Base-by-base conservation (phyloP, 1,140 invertebrate genomes). In the Panulirus ornatus region DNA sequence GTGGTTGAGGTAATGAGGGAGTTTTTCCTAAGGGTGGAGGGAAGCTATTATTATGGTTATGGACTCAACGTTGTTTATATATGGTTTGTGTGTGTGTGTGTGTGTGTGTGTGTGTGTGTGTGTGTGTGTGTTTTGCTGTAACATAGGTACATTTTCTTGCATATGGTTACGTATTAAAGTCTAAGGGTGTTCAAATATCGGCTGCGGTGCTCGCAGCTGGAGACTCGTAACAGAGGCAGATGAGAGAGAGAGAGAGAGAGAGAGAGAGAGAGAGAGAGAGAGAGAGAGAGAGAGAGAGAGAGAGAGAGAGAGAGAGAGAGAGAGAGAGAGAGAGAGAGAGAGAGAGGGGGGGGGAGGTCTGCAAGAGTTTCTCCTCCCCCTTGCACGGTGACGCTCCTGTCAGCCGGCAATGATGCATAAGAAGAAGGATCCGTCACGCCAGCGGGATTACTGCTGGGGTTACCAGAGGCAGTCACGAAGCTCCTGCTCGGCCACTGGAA, bases 351-450 rank as follows among this genome's bases (percentile, higher is more conserved):
- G 38, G 3, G 76, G 40, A 30, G n/a, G 75, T 78, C 19, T 14
- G 5, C 27, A 16, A 14, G 51, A 36, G 78, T 58, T 19, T 58
- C 19, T 19, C 54, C 19, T 58, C 19, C 51, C 51, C 22, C 54
- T 22, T 0, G 11, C 19, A 19, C 54, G 14, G 11, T 22, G n/a
- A n/a, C n/a, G n/a, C n/a, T n/a, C n/a, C n/a, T 36, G 78, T 34
- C 78, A 47, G 14, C 76, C 30, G n/a, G 19, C 47, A 58, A 38
- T 81, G 78, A 81, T 81, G 78, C 47, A 58, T 81, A 81, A 58
- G 30, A 58, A 81, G 78, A 81, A 27, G 58, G 30, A 54, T 81
- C 58, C 34, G 78, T 58, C 78, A 81, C 78, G 78, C 78, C 11
- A 58, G 78, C 78, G 9, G 11, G 78, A 81, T 58, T 81, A 81